Evolutionary conservation across 1,140 invertebrate genomes (phyloP), one percentile per base, ranked within the genome.

Genomic region (Triops cancriformis): DNA sequence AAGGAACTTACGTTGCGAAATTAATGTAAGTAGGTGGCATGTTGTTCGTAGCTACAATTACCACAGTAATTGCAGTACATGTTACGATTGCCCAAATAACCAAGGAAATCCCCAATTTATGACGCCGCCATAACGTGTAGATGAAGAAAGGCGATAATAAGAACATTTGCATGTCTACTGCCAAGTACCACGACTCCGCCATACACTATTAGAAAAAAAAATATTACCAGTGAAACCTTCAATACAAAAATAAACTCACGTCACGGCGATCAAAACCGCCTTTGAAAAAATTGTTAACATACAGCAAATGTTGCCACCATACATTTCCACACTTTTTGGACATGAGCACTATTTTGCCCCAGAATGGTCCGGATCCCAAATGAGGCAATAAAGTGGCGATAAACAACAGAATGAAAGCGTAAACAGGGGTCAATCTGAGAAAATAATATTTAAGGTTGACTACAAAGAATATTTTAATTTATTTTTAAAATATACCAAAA

Each of bases 91-190:
- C 31, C 1, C 77, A 14, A 1, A n/a, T 78, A 27, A 82, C 26
- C 11, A 80, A 6, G 23, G 37, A 73, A 6, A 78, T 23, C 1
- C 82, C 82, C 18, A 78, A 4, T 26, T 42, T 37, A 27, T 64
- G 37, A 78, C 80, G 80, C 18, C 78, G 77, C 82, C 81, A 83
- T 5, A 86, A 72, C 23, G 82, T 80, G 82, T 90, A 91, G 74
- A 94, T 88, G 80, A 96, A 87, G 26, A 93, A 84, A 0, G 93
- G 91, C 26, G 92, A 90, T 1, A 93, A 82, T 6, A 90, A 81
- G 81, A 90, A 94, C 81, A 91, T 92, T 84, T 94, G 92, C 88
- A 92, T 93, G 82, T 95, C 93, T 77, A 90, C 89, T n/a, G 92
- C 89, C 72, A 95, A 81, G 81, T 93, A 94, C 93, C 93, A 95